Evolutionary conservation across 2,888 invertebrate species (phyloP), one percentile per base, ranked within the genome.

Genomic region (Agapostemon virescens): DNA sequence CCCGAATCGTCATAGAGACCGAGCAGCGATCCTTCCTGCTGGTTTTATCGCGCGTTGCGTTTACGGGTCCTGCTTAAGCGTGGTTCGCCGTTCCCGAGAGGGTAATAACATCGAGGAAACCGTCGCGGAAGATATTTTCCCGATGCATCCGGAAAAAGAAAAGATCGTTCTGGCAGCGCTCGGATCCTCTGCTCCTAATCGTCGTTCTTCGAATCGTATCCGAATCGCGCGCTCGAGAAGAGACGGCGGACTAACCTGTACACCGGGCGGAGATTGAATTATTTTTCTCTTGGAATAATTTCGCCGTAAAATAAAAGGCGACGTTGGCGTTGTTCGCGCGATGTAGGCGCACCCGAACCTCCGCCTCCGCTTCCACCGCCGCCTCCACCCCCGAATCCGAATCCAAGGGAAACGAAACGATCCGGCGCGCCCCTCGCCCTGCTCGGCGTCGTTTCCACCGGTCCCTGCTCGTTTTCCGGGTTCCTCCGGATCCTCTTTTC

Each of bases 261-360:
- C 85, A 74, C 49, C 69, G 67, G 20, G 36, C 64, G 26, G 87
- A 90, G 90, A 91, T 91, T 90, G 91, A 91, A 91, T 91, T 91
- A 91, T 91, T 90, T 90, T 90, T 88, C 91, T 85, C 85, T 82
- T 72, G 78, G 90, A 88, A 91, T 91, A 91, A 90, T 91, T 91
- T 85, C 67, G 88, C 89, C 88, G 89, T 90, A 90, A 90, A 91
- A 90, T 91, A 91, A 89, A 88, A 88, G 71, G 52, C 23, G 55
- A 33, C 55, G 71, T 7, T 6, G 38, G 6, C 38, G 42, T 49
- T 26, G 17, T 2, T 2, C 49, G 49, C 66, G 52, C 69, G 67
- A n/a, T 61, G 77, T 78, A 81, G 78, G 77, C 69, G 79, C 70
- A 55, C 67, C 64, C 67, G 73, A 66, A 73, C 68, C 81, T 58